These are phyloP conservation scores for Meloidogyne chitwoodi DNA, from an alignment of 1,140 invertebrate species.

Conservation along the genomic window DNA sequence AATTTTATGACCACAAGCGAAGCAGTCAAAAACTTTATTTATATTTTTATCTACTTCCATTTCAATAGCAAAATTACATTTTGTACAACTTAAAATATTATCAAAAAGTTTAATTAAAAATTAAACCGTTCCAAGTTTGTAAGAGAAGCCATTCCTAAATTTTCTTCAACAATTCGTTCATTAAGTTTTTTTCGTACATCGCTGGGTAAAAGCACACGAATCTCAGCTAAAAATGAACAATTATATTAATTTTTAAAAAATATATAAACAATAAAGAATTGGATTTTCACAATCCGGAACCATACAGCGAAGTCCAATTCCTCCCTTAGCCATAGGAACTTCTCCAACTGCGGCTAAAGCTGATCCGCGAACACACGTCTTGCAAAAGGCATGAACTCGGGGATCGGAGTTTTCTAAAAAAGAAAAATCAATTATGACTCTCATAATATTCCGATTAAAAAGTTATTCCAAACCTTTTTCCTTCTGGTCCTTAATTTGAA, in stretches of 20 bases:
- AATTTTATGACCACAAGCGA: constrained; percentile 25
- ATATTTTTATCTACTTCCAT: constrained; percentile 24
- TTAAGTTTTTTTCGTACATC: constrained; percentile 26
- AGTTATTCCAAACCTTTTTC: too few relatives aligned
- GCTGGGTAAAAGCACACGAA: constrained; percentile 14
- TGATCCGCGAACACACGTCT: constrained; percentile 18
- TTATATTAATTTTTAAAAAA: neutral
- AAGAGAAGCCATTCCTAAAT: constrained; percentile 26
- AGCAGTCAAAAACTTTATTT: constrained; percentile 38
- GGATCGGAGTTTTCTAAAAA: neutral
- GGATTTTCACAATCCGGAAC: constrained; percentile 29
- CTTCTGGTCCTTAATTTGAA: neutral
- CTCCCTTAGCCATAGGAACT: constrained; percentile 27
- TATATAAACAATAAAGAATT: constrained; percentile 33
- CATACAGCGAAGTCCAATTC: constrained; percentile 36
- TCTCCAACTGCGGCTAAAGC: constrained; percentile 25
- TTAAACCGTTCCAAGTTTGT: constrained; percentile 25
- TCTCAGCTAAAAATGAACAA: constrained; percentile 26
- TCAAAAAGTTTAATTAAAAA: constrained; percentile 6
- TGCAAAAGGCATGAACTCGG: constrained; percentile 20
- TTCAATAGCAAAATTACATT: constrained; percentile 36
- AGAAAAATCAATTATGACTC: too few relatives aligned
- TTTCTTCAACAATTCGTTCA: constrained; percentile 35
- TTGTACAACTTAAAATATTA: constrained; percentile 25
- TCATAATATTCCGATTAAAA: too few relatives aligned